Base-by-base conservation (phyloP, 2,888 invertebrate genomes). In the Pollenia griseotomentosa region DNA sequence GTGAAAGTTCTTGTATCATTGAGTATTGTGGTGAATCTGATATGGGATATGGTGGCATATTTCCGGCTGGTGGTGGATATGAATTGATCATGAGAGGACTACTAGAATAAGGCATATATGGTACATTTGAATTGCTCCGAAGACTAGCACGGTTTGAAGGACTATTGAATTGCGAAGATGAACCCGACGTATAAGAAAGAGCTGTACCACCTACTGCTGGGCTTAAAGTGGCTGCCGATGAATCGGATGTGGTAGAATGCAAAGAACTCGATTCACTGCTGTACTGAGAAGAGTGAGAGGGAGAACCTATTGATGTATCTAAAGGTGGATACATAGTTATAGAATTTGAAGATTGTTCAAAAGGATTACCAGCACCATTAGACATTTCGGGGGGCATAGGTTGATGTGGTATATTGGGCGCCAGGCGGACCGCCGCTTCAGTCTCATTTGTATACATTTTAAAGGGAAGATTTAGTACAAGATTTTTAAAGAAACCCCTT, bases 401-500 rank as follows among this genome's bases (percentile, higher is more conserved):
- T 2, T 90, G 86, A 6, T 89, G 89, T 51, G 90, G 88, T 44
- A 90, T 79, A 46, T 89, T 85, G 19, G 90, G 90, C 40, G 84
- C 80, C 42, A 59, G 65, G 11, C 81, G 82, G 8, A 65, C 74
- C 16, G 80, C 55, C 53, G 84, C 77, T 87, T 85, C 86, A 61
- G 87, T 80, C 70, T 82, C 88, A 82, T 90, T 89, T 4, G 93
- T 92, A 66, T 92, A 93, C 1, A 93, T 90, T 84, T 90, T 91
- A 73, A 93, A 91, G 10, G 93, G 92, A 79, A 93, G 88, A 85
- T 91, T 91, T 6, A 93, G 88, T 51, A 91, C 90, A 19, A 93
- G 88, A 89, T 93, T 93, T 89, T 93, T 93, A 75, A 93, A 93
- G 71, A 93, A 91, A 0, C 93, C 93, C 3, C 92, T 91, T 74